phyloP scores from a whole-genome alignment of 2,888 invertebrate genomes.

The Timema podura region DNA sequence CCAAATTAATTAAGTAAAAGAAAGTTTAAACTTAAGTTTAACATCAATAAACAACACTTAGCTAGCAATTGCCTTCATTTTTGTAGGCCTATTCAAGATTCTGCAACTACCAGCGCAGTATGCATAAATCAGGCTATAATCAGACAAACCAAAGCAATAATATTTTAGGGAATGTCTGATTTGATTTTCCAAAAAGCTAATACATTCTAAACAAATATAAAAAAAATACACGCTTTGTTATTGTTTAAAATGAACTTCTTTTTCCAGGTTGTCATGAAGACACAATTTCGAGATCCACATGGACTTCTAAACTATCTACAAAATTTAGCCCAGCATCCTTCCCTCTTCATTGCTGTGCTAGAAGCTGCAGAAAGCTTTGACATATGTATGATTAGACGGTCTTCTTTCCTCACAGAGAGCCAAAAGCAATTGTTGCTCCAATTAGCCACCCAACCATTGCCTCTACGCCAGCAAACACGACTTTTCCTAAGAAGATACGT shows the following conservation, averaged over 20 bases:
- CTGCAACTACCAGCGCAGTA: neutral
- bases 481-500: slow-evolving; percentile 55
- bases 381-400: slow-evolving; percentile 72
- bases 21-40: too few species aligned
- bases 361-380: slow-evolving; percentile 76
- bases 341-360: slow-evolving; percentile 60
- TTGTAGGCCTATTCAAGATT: too few species aligned
- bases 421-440: slow-evolving; percentile 63
- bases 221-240: too few species aligned
- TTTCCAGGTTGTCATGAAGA: slow-evolving; percentile 69
- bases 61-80: too few species aligned
- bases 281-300: slow-evolving; percentile 77
- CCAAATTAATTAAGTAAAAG: too few species aligned
- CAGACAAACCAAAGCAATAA: neutral
- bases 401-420: slow-evolving; percentile 58
- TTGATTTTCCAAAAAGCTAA: neutral
- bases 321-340: slow-evolving; percentile 52
- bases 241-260: too few species aligned
- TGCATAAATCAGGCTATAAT: neutral
- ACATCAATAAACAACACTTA: too few species aligned
- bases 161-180: too few species aligned
- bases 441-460: slow-evolving; percentile 62
- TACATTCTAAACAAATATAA: neutral
- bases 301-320: slow-evolving; percentile 77
- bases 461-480: slow-evolving; percentile 62